Percentiles rank a stretch among this genome's conserved stretches.
These are phyloP conservation scores for Acanthochromis polyacanthus DNA, from an alignment of 2,113 vertebrate species.

Conservation along the genomic window DNA sequence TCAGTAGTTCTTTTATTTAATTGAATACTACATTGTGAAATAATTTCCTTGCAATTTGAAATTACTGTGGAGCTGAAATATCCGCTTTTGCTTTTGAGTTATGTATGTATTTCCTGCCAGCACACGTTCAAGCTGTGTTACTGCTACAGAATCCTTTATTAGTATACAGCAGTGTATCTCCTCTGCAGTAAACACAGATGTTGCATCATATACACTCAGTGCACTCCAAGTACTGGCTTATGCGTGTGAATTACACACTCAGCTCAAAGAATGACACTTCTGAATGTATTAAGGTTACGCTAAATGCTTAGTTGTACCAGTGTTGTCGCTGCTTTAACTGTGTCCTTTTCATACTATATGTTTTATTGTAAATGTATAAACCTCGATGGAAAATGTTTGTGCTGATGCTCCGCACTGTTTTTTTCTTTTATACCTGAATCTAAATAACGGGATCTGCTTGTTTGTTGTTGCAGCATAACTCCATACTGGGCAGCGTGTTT, in stretches of 20 bases:
- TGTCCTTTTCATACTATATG: conserved; percentile 10
- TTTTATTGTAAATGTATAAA: conserved; percentile 34
- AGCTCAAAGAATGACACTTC: neutral
- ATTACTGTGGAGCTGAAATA: neutral
- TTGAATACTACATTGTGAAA: neutral
- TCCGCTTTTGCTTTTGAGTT: no score
- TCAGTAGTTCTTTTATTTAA: neutral
- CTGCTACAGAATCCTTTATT: neutral
- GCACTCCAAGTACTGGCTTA: no score
- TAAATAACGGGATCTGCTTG: conserved; percentile 20
- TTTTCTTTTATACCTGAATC: neutral
- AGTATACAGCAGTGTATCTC: neutral
- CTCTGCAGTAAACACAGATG: neutral
- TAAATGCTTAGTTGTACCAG: conserved; percentile 2
- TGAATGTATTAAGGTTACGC: neutral
- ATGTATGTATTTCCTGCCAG: no score
- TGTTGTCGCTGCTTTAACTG: conserved; percentile 45
- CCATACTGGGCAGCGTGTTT: conserved; percentile 92
- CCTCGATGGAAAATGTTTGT: neutral
- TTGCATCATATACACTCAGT: neutral
- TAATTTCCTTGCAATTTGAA: neutral
- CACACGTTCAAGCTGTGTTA: neutral
- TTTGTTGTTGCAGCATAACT: conserved; percentile 89
- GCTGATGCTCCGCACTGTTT: neutral
- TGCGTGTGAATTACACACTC: neutral